These are phyloP conservation scores for Suillia variegata DNA, from an alignment of 2,888 invertebrate genomes.

Conservation along the genomic window DNA sequence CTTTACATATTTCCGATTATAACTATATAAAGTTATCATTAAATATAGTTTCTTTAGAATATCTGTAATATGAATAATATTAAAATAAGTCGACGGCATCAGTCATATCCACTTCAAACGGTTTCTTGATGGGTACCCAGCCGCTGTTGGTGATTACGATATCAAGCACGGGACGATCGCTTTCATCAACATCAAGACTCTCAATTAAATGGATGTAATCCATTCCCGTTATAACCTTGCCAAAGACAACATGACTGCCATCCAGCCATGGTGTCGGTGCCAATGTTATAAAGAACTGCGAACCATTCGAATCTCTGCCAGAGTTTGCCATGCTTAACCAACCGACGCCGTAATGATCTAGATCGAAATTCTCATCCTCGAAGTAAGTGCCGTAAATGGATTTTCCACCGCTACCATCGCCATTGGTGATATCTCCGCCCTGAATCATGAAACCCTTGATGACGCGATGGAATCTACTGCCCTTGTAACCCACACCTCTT, in stretches of 20 bases:
- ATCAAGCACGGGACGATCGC: constrained; percentile 82
- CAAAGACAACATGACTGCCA: constrained; percentile 96
- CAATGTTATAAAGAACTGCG: constrained; percentile 94
- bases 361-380: constrained; percentile 96
- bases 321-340: constrained; percentile 99
- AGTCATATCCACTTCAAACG: constrained; percentile 85
- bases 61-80: no score
- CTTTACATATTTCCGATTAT: no score
- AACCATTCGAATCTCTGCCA: constrained; percentile 94
- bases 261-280: constrained; percentile 84
- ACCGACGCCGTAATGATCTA: constrained; percentile 94
- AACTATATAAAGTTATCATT: no score
- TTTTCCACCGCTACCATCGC: constrained; percentile 68
- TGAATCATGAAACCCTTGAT: constrained; percentile 94
- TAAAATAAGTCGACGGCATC: no score
- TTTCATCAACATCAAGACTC: constrained; percentile 69
- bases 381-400: constrained; percentile 94
- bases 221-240: constrained; percentile 79
- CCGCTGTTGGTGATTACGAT: constrained; percentile 83
- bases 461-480: constrained; percentile 88
- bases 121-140: constrained; percentile 73
- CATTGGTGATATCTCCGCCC: constrained; percentile 93
- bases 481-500: constrained; percentile 82
- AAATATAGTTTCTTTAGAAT: no score
- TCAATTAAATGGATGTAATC: constrained; percentile 86